Evolutionary conservation across 2,797 vertebrate genomes (phyloP).

Genomic region (Enteromius fasciolatus): DNA sequence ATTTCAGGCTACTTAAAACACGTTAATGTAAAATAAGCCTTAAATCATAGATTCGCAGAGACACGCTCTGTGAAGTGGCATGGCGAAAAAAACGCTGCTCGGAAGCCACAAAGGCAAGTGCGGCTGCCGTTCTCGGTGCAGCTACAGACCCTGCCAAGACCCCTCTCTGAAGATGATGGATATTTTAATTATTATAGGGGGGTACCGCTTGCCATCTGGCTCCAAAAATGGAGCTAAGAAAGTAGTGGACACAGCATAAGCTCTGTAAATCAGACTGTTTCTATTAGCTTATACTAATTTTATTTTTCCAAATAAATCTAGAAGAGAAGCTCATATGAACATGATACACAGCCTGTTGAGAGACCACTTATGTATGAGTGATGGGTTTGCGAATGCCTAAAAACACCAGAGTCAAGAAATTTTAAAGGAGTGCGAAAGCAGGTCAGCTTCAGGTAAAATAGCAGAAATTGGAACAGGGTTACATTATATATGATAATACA

Average conservation of each 20-base stretch:
- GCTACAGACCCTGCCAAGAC: slow-evolving; percentile 41
- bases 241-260: slow-evolving; percentile 49
- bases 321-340: slow-evolving; percentile 11
- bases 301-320: slow-evolving; percentile 49
- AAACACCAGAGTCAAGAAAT: slow-evolving; percentile 8
- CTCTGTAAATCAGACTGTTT: slow-evolving; percentile 49
- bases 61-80: slow-evolving; percentile 24
- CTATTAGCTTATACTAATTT: slow-evolving; percentile 35
- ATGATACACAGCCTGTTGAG: slow-evolving; percentile 17
- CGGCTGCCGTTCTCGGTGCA: slow-evolving; percentile 32
- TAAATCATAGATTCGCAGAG: slow-evolving; percentile 43
- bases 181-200: slow-evolving; percentile 61
- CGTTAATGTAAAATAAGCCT: slow-evolving; percentile 50
- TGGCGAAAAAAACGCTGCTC: slow-evolving; percentile 2
- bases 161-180: slow-evolving; percentile 54
- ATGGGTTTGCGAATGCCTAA: slow-evolving; percentile 4
- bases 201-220: slow-evolving; percentile 54
- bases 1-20: slow-evolving; percentile 45
- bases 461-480: background rate
- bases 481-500: background rate
- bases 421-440: background rate
- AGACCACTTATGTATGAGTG: slow-evolving; percentile 31
- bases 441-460: background rate
- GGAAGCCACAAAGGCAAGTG: slow-evolving; percentile 25
- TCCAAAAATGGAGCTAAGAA: slow-evolving; percentile 53